Evolutionary conservation across 2,113 vertebrate species (phyloP), one percentile per base, ranked within the genome.

Genomic region (Chloropsis hardwickii): DNA sequence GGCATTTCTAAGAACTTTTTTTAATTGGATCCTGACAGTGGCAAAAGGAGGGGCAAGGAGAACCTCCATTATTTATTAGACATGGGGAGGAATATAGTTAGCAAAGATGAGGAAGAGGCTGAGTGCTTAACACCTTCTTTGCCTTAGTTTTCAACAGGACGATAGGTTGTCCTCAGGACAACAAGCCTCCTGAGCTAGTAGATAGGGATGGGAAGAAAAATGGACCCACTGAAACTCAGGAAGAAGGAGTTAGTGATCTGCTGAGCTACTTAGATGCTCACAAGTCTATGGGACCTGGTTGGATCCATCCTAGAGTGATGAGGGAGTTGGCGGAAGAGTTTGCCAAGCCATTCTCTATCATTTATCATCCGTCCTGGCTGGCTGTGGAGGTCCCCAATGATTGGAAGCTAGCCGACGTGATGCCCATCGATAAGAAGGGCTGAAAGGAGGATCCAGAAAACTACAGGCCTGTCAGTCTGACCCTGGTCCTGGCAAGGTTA

Each of bases 271-370:
- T 12, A n/a, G 19, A 42, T n/a, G 5, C 20, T 58, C 44, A 40
- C 14, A 50, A 14, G 35, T n/a, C 35, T 29, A 7, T 12, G 5
- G 5, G 14, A 58, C 10, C 13, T 0, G 0, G 16, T 11, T 25
- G 42, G 22, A 39, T 39, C 15, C 27, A 39, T 33, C 21, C 42
- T 33, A 10, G 51, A 27, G 12, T 27, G 17, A 39, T 27, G 42
- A 48, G 2, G 14, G 14, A 81, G 28, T 5, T 67, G 14, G 42
- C 2, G 2, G 44, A 58, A 42, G 78, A 39, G 13, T 12, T 80
- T 1, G 3, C 21, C 18, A 23, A 40, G 35, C 4, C 23, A 28
- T 17, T 58, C 14, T 58, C 35, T 27, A 19, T 33, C 17, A 40
- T 58, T 81, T 58, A 18, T 19, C 29, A 28, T n/a, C 19, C n/a